Percentiles rank a stretch among this genome's conserved stretches.
These are phyloP conservation scores for Epizoanthus stellaris DNA, from an alignment of 92 coral and sea anemone genomes.

Conservation along the genomic window DNA sequence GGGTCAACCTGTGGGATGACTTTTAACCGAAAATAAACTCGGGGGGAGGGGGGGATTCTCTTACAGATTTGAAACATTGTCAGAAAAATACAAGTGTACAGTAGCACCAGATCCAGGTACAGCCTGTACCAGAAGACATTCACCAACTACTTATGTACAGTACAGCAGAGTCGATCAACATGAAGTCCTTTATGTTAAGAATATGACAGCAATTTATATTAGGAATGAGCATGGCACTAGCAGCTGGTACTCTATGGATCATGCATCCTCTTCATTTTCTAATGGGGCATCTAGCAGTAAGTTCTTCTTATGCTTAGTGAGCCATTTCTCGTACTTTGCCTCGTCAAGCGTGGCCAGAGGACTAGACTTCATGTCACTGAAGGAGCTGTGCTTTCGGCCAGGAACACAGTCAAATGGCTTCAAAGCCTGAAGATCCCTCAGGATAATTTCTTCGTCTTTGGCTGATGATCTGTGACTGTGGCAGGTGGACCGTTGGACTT, in stretches of 20 bases:
- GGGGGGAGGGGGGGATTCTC: too few relatives aligned
- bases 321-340: neutral
- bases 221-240: neutral
- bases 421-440: slow-evolving; percentile 45
- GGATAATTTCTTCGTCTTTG: slow-evolving; percentile 41
- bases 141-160: too few relatives aligned
- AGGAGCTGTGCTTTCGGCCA: slow-evolving; percentile 13
- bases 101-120: too few relatives aligned
- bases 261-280: slow-evolving; percentile 37
- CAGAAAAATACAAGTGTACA: too few relatives aligned
- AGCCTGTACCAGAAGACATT: too few relatives aligned
- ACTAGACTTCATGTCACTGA: neutral
- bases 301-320: slow-evolving; percentile 40
- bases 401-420: slow-evolving; percentile 44
- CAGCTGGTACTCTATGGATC: neutral
- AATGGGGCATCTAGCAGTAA: slow-evolving; percentile 44
- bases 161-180: too few relatives aligned
- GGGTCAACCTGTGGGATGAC: too few relatives aligned
- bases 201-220: too few relatives aligned
- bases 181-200: too few relatives aligned
- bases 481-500: slow-evolving; percentile 8
- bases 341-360: slow-evolving; percentile 3
- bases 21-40: too few relatives aligned
- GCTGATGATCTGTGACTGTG: slow-evolving; percentile 55
- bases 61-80: too few relatives aligned